These are phyloP conservation scores for Dinoponera quadriceps DNA, from an alignment of 1,140 invertebrate genomes.

Conservation along the genomic window DNA sequence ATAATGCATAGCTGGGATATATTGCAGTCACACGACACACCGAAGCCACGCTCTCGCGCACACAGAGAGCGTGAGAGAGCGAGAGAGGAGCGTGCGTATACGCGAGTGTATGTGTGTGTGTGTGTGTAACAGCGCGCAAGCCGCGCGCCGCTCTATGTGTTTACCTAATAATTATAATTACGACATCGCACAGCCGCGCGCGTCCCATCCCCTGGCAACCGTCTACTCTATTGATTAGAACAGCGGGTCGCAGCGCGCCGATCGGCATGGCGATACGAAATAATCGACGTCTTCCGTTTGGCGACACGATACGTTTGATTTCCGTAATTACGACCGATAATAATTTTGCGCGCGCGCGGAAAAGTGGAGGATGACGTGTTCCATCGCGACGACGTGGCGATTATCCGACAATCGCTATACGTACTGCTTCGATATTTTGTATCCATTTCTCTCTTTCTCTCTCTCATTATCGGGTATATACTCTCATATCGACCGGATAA, in stretches of 20 bases:
- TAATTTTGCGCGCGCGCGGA: constrained; percentile 12
- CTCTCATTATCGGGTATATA: not conserved
- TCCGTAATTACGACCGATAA: constrained; percentile 31
- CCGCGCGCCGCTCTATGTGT: constrained; percentile 62
- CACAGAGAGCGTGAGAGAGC: constrained; percentile 4
- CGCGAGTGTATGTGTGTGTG: too few relatives aligned
- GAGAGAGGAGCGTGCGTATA: constrained; percentile 24
- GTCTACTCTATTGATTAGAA: constrained; percentile 74
- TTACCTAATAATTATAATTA: constrained; percentile 78
- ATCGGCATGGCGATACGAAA: constrained; percentile 65
- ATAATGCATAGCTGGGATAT: constrained; percentile 78
- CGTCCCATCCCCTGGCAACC: constrained; percentile 66
- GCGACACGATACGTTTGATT: not conserved
- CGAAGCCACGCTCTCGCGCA: constrained; percentile 59
- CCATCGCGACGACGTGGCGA: constrained; percentile 18
- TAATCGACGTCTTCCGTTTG: constrained; percentile 65
- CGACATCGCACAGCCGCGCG: constrained; percentile 65
- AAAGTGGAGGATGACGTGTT: constrained; percentile 27
- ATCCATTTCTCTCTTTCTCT: too few relatives aligned
- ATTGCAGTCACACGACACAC: constrained; percentile 71
- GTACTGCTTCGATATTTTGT: constrained; percentile 10
- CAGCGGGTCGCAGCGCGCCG: constrained; percentile 55
- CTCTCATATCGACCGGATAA: constrained; percentile 22
- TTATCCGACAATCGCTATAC: constrained; percentile 31
- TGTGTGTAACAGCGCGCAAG: constrained; percentile 23